These are phyloP conservation scores for Melanostoma mellinum DNA, from an alignment of 2,888 invertebrate genomes.

Conservation along the genomic window DNA sequence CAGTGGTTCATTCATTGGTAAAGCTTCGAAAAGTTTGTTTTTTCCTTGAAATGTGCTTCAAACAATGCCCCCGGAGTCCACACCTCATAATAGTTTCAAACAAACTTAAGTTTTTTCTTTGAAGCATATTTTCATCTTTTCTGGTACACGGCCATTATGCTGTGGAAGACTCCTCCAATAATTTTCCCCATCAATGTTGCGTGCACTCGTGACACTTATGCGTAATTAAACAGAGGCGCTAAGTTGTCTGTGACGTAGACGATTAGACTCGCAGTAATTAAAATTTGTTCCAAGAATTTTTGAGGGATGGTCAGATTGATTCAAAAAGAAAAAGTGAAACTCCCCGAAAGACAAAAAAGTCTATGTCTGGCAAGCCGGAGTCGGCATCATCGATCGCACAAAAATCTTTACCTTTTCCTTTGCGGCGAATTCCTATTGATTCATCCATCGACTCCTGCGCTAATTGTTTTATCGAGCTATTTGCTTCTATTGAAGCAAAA, in stretches of 20 bases:
- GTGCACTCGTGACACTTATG: conserved; percentile 65
- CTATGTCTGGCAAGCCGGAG: not conserved
- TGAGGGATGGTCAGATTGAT: not conserved
- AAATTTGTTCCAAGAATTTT: conserved; percentile 48
- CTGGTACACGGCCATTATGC: not conserved
- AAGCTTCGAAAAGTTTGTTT: not conserved
- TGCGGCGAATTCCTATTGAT: conserved; percentile 71
- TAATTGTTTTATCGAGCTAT: conserved; percentile 75
- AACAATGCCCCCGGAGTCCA: not conserved
- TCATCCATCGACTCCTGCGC: conserved; percentile 70
- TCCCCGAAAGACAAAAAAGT: not conserved
- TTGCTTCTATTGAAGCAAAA: conserved; percentile 71
- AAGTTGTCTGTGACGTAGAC: conserved; percentile 64
- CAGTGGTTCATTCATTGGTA: too few relatives aligned
- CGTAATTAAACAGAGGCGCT: conserved; percentile 63
- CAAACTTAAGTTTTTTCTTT: not conserved
- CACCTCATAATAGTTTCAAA: not conserved
- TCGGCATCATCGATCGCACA: conserved; percentile 23
- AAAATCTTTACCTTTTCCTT: conserved; percentile 72
- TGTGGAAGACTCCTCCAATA: conserved; percentile 27
- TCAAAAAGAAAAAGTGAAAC: not conserved
- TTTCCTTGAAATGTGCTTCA: conserved; percentile 28
- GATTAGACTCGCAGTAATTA: conserved; percentile 60
- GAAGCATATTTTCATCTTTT: not conserved
- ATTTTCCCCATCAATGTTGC: conserved; percentile 46